Percentiles rank a stretch among this genome's conserved stretches.
Evolutionary conservation across 2,113 vertebrate species (phyloP).

Genomic region (Empidonax alnorum): DNA sequence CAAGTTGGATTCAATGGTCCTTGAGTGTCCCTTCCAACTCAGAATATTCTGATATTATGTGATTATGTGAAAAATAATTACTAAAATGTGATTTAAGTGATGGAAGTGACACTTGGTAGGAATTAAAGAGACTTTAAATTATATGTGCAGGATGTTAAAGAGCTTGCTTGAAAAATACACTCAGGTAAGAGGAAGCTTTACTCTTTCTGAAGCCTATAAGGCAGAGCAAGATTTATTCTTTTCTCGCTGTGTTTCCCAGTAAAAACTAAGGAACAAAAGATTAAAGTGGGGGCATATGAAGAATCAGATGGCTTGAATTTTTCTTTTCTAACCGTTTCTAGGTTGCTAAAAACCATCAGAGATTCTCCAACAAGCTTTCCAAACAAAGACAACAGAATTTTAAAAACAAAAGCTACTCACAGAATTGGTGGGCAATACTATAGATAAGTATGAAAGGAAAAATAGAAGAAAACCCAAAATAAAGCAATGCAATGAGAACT

Average conservation of each 20-base stretch:
- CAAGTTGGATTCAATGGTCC: not conserved
- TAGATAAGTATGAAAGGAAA: not conserved
- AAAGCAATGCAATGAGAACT: accelerated
- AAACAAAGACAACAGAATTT: not conserved
- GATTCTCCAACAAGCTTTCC: not conserved
- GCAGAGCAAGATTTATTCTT: not conserved
- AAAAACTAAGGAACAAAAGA: not conserved
- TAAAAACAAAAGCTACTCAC: not conserved
- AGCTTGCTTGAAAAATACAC: not conserved
- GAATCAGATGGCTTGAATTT: not conserved
- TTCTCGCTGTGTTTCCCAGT: not conserved
- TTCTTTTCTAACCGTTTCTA: not conserved
- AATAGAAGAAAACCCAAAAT: not conserved
- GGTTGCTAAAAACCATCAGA: not conserved
- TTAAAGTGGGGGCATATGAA: not conserved
- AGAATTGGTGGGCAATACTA: not conserved
- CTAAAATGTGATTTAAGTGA: not conserved
- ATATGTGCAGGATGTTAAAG: not conserved
- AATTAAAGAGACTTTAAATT: not conserved
- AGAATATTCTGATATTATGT: not conserved
- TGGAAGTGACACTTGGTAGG: not conserved
- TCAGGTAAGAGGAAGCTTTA: not conserved
- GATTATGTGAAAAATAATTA: not conserved
- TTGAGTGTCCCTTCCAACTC: not conserved
- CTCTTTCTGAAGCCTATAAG: not conserved